A percentile compares a stretch with the other conserved stretches of the same genome.
Conservation (phyloP, 2,797 vertebrate genomes). For the Nannoperca australis region DNA sequence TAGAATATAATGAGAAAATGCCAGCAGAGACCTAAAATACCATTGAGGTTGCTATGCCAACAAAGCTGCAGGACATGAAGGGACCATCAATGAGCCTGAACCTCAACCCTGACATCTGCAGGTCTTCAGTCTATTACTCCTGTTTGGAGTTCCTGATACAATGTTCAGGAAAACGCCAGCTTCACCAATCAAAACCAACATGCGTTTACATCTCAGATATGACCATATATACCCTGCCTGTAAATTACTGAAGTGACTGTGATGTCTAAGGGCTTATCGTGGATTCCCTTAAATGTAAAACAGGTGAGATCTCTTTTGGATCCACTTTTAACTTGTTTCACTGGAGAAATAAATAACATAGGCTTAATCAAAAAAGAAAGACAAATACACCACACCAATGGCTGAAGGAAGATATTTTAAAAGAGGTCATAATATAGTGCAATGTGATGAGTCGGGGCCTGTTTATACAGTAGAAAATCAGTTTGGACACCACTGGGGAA, state of each 20-base stretch:
- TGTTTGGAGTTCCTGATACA: too few relatives aligned
- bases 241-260: conserved; percentile 1
- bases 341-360: conserved; percentile 6
- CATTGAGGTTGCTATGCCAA: conserved; percentile 72
- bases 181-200: neutral
- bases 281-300: neutral
- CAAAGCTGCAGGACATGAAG: conserved; percentile 65
- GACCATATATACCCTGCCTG: too few relatives aligned
- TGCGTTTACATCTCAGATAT: neutral
- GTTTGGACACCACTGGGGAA: neutral
- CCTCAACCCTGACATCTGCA: conserved; percentile 57
- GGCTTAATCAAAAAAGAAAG: neutral
- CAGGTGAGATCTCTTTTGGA: neutral
- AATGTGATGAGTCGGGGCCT: neutral
- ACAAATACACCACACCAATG: neutral
- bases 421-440: neutral
- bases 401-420: neutral
- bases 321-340: neutral
- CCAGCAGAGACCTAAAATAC: conserved; percentile 54
- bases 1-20: conserved; percentile 57
- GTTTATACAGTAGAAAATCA: conserved; percentile 5
- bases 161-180: neutral
- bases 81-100: conserved; percentile 46
- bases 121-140: neutral
- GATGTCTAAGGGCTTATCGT: neutral